Base-by-base conservation (phyloP, 37 sponge, comb jelly and placozoan species). In the Bolinopsis microptera region DNA sequence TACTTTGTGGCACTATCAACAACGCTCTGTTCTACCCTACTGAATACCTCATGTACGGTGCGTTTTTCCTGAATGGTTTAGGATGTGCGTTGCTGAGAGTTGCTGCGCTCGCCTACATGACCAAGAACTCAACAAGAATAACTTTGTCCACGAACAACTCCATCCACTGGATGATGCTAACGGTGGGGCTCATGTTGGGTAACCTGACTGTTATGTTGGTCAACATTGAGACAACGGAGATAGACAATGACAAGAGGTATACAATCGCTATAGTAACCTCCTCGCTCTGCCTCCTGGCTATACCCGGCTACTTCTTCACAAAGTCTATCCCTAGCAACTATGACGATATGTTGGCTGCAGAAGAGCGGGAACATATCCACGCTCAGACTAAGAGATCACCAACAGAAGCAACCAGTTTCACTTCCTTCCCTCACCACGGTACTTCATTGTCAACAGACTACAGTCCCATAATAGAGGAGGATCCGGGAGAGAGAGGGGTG, bases 1-100 rank as follows among this genome's bases (percentile, higher is more conserved):
- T 86, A 28, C 90, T 86, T 28, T 86, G 90, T 41, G 90, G 90
- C 0, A 34, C 90, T 41, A 86, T 86, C 18, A 40, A 28, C 30
- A 86, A 86, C 61, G 90, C 39, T 38, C 90, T 86, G 0, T 86
- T 86, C 30, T 86, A 86, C 90, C 90, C 90, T 0, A 86, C 90
- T 30, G 26, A 38, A 35, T 86, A 86, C 90, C 90, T 86, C 2
- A 48, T 86, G 8, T 86, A 86, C 61, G 36, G 22, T 3, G 90
- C 90, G 28, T 86, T 86, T 30, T 48, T 86, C 1, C 90, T 86
- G 36, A 86, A 86, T 40, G 90, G 90, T 24, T 22, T 86, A 25
- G 90, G 90, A 28, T 86, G 90, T 8, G 90, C 90, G 18, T 8
- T 86, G 61, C 31, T 86, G 36, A 38, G 90, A 18, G 90, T 86